Percentiles rank a stretch among this genome's conserved stretches.
Conservation (phyloP, 2,113 vertebrate species). For the Pluvialis apricaria region DNA sequence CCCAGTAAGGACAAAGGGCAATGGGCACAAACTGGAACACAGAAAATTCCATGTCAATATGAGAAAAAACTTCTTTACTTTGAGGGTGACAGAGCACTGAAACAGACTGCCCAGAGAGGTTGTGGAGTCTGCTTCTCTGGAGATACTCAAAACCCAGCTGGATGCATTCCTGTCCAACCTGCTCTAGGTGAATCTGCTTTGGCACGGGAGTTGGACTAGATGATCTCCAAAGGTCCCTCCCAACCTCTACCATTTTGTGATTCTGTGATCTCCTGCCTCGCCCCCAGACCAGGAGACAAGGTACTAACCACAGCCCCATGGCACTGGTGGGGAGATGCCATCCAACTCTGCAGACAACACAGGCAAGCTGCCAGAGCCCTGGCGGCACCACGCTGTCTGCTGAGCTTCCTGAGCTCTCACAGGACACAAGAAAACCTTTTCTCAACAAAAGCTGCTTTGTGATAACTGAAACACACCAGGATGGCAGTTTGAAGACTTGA, state of each 20-base stretch:
- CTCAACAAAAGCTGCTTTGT: background rate
- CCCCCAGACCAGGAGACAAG: background rate
- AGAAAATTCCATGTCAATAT: background rate
- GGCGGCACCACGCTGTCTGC: background rate
- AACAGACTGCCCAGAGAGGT: background rate
- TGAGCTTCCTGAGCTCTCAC: background rate
- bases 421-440: background rate
- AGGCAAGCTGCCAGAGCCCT: background rate
- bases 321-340: background rate
- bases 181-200: background rate
- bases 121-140: background rate
- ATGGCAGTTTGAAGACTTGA: background rate
- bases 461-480: background rate
- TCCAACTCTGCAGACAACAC: background rate
- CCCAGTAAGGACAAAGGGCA: background rate
- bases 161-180: background rate
- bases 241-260: background rate
- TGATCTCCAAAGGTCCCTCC: background rate
- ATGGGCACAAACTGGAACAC: background rate
- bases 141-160: background rate
- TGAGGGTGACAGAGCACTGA: background rate
- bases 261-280: background rate
- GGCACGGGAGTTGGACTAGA: background rate
- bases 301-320: no score
- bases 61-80: background rate